phyloP scores from a whole-genome alignment of 2,888 invertebrate genomes.

The Lasioglossum morio region DNA sequence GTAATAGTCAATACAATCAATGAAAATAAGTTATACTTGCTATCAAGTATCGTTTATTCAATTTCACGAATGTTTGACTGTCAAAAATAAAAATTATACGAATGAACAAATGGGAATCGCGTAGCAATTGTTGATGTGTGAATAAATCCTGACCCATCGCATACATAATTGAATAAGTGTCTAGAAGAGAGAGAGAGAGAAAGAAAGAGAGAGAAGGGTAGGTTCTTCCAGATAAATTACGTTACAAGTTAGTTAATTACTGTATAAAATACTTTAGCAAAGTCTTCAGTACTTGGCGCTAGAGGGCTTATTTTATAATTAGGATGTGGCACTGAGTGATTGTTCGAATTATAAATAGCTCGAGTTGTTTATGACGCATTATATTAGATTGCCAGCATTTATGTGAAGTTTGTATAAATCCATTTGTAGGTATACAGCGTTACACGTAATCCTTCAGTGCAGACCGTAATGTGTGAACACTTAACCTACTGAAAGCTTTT shows the following conservation, averaged over 20 bases:
- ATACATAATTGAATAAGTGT: background rate
- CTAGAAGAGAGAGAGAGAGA: no score
- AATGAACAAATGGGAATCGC: background rate
- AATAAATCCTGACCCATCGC: background rate
- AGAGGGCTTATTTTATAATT: background rate
- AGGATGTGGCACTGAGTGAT: no score
- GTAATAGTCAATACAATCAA: background rate
- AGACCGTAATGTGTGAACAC: background rate
- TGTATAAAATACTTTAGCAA: no score
- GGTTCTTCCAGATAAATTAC: no score
- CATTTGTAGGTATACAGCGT: background rate
- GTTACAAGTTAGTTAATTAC: no score
- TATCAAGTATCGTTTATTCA: background rate
- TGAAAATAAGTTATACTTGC: background rate
- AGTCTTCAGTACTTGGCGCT: no score
- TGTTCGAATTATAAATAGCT: no score
- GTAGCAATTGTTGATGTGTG: background rate
- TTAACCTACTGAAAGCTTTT: background rate
- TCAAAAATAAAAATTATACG: background rate
- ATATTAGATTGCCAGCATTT: no score
- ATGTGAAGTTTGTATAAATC: background rate
- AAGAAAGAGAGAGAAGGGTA: no score
- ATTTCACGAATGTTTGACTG: background rate
- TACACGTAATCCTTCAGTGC: background rate
- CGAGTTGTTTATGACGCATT: no score